A percentile compares a stretch with the other conserved stretches of the same genome.
Conservation (phyloP, 2,797 vertebrate genomes). For the Thamnophis elegans region DNA sequence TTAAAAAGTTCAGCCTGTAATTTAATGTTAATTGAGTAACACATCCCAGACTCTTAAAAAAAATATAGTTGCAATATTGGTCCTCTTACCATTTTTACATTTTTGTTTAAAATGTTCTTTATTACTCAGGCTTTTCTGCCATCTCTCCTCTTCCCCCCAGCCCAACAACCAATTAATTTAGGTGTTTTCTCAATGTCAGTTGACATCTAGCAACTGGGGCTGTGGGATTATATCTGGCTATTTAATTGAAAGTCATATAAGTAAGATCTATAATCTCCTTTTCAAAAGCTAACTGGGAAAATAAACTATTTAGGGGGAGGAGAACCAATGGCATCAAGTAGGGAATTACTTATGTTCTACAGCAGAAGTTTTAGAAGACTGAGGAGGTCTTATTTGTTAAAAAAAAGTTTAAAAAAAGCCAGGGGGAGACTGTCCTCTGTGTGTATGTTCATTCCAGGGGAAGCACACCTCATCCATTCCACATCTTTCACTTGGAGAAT, state of each 20-base stretch:
- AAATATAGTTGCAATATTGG: neutral
- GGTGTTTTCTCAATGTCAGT: neutral
- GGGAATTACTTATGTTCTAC: neutral
- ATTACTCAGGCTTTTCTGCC: neutral
- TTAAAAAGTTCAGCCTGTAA: neutral
- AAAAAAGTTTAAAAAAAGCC: neutral
- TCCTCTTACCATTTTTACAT: neutral
- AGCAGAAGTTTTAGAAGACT: neutral
- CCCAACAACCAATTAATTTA: neutral
- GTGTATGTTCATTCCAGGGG: neutral
- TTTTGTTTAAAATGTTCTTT: neutral
- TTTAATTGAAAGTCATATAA: neutral
- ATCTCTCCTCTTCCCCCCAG: no score
- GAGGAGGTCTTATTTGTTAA: neutral
- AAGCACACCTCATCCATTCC: neutral
- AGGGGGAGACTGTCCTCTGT: neutral
- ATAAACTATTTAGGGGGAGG: neutral
- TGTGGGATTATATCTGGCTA: neutral
- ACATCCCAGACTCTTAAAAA: neutral
- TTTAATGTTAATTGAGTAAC: neutral
- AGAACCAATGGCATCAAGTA: neutral
- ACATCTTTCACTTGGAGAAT: neutral
- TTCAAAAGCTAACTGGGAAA: neutral
- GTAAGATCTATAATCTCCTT: neutral
- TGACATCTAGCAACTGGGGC: neutral